Percentiles rank a stretch among this genome's conserved stretches.
phyloP scores from a whole-genome alignment of 2,797 vertebrate genomes.

The Enteromius mattozi region DNA sequence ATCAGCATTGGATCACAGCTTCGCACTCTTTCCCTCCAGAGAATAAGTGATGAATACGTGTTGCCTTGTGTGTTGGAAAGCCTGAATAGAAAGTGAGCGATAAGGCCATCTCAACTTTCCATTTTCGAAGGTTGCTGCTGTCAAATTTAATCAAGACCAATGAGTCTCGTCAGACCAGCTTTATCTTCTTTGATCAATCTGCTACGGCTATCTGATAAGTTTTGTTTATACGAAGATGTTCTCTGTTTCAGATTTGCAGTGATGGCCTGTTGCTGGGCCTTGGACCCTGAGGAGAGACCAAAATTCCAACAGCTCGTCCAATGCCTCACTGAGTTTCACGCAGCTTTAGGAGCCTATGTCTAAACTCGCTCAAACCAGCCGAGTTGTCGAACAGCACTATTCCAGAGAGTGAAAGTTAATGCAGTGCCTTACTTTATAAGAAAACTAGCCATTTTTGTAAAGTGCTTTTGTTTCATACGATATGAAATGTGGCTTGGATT shows the following conservation, averaged over 20 bases:
- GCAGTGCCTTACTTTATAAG: constrained; percentile 83
- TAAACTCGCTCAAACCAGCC: constrained; percentile 71
- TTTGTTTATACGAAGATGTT: constrained; percentile 3
- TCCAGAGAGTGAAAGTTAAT: constrained; percentile 73
- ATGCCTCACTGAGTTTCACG: constrained; percentile 98
- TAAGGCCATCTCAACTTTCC: constrained; percentile 21
- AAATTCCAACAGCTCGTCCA: constrained; percentile 99
- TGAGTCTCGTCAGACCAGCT: neutral
- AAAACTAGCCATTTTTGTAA: constrained; percentile 63
- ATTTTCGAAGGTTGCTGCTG: neutral
- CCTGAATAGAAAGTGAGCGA: neutral
- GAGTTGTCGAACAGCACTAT: constrained; percentile 64
- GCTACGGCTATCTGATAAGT: neutral
- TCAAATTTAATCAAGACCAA: constrained; percentile 26
- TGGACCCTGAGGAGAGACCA: constrained; percentile 96
- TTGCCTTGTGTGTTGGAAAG: constrained; percentile 16
- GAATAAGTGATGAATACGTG: constrained; percentile 63
- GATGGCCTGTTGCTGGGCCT: constrained; percentile 99
- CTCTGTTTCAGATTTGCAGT: constrained; percentile 88
- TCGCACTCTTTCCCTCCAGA: constrained; percentile 50
- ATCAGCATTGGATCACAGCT: constrained; percentile 43
- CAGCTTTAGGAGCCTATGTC: constrained; percentile 94
- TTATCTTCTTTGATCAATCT: constrained; percentile 3
- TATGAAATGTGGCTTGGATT: constrained; percentile 22
- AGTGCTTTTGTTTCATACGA: constrained; percentile 2